Conservation (phyloP, 64 coral and sea anemone species). For the Pocillopora verrucosa region DNA sequence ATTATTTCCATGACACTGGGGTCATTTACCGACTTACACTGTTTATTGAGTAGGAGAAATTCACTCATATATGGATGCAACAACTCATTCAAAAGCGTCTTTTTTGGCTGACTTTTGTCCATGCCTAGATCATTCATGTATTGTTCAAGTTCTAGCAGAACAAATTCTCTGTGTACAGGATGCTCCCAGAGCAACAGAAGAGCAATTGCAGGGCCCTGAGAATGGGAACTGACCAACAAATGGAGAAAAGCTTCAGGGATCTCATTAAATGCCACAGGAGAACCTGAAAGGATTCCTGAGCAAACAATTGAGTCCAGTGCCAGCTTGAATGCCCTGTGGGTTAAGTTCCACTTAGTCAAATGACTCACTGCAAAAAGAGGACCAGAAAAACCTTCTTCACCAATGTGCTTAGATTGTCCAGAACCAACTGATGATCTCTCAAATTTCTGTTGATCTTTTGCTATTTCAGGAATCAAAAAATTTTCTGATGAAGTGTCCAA, state of each 20-base stretch:
- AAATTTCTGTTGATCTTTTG: neutral
- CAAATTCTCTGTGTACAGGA: conserved; percentile 37
- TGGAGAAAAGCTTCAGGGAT: conserved; percentile 20
- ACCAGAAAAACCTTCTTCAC: neutral
- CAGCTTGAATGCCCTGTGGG: conserved; percentile 39
- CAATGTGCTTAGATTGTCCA: neutral
- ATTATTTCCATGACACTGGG: neutral
- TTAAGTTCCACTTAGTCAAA: conserved; percentile 47
- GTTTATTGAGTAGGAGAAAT: conserved; percentile 11
- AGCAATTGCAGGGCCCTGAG: conserved; percentile 48
- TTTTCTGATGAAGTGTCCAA: neutral
- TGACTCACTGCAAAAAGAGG: conserved; percentile 20
- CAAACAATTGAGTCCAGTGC: conserved; percentile 47
- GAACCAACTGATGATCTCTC: neutral
- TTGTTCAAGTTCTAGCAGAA: conserved; percentile 30
- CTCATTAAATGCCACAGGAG: conserved; percentile 4
- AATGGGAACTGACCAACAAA: neutral
- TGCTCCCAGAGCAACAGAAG: conserved; percentile 40
- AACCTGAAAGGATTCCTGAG: conserved; percentile 11
- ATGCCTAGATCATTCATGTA: neutral
- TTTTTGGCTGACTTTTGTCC: neutral
- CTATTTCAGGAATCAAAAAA: conserved; percentile 20
- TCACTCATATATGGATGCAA: conserved; percentile 26
- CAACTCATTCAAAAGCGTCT: conserved; percentile 29
- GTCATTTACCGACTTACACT: neutral